These are phyloP conservation scores for Stegana nigrithorax DNA, from an alignment of 2,888 invertebrate species.

Conservation along the genomic window DNA sequence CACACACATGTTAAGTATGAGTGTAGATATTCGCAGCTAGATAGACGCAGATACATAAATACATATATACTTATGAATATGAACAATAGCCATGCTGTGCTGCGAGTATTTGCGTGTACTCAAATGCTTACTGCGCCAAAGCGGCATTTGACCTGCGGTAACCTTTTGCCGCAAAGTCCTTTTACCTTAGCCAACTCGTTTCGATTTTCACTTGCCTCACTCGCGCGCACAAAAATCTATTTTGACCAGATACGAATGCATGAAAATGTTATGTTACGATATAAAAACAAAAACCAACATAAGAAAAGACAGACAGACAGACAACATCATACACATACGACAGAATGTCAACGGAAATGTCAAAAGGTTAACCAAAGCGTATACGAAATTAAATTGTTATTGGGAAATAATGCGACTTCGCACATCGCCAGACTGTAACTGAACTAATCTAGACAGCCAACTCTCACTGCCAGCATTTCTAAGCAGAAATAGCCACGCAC, in stretches of 20 bases:
- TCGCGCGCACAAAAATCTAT: background rate
- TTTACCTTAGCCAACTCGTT: too few relatives aligned
- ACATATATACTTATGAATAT: constrained; percentile 6
- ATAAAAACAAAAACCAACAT: background rate
- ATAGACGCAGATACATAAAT: background rate
- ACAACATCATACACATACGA: background rate
- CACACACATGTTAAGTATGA: too few relatives aligned
- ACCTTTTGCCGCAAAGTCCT: background rate
- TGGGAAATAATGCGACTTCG: constrained; percentile 14
- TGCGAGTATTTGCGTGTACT: background rate
- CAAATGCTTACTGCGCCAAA: background rate
- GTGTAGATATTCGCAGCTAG: background rate
- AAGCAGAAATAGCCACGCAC: too few relatives aligned
- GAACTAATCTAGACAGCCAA: too few relatives aligned
- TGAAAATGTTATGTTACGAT: background rate
- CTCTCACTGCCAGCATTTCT: too few relatives aligned
- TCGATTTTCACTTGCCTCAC: background rate
- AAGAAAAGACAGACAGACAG: background rate
- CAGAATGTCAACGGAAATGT: constrained; percentile 6
- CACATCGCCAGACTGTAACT: background rate
- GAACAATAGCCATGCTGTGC: too few relatives aligned
- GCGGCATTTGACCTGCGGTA: constrained; percentile 13
- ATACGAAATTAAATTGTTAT: constrained; percentile 19
- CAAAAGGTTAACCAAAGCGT: constrained; percentile 12
- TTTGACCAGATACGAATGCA: too few relatives aligned